Evolutionary conservation across 2,888 invertebrate genomes (phyloP).

Genomic region (Mantis religiosa): DNA sequence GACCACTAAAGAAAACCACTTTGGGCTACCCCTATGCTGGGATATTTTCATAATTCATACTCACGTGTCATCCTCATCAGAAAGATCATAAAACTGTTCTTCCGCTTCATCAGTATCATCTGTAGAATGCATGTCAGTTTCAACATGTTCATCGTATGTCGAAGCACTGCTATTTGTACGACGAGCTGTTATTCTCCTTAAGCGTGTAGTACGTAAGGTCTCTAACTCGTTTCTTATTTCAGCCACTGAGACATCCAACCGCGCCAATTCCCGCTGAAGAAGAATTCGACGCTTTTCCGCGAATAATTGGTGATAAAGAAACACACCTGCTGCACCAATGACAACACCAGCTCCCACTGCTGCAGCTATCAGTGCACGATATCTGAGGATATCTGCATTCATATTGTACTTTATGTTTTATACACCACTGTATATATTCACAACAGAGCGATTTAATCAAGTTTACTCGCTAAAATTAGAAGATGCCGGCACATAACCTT

Average conservation of each 20-base stretch:
- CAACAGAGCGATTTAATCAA: no score
- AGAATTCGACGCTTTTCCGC: slow-evolving; percentile 35
- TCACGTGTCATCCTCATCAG: slow-evolving; percentile 22
- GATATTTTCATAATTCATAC: not conserved
- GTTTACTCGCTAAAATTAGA: no score
- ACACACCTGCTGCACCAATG: slow-evolving; percentile 37
- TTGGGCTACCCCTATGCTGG: no score
- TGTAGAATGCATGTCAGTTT: slow-evolving; percentile 25
- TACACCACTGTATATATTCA: no score
- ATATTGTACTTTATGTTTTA: not conserved
- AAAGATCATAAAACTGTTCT: slow-evolving; percentile 31
- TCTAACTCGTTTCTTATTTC: slow-evolving; percentile 36
- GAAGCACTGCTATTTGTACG: not conserved
- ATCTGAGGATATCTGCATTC: slow-evolving; percentile 31
- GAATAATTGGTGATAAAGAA: slow-evolving; percentile 36
- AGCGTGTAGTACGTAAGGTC: slow-evolving; percentile 13
- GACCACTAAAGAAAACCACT: no score
- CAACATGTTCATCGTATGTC: slow-evolving; percentile 5
- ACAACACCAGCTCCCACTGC: slow-evolving; percentile 38
- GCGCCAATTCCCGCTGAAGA: slow-evolving; percentile 34
- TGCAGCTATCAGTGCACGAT: slow-evolving; percentile 34
- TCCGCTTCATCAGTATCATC: slow-evolving; percentile 28
- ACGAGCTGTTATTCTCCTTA: not conserved
- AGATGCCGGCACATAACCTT: no score
- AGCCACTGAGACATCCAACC: slow-evolving; percentile 34